phyloP scores from a whole-genome alignment of 2,888 invertebrate species.

The Octodonta nipae region DNA sequence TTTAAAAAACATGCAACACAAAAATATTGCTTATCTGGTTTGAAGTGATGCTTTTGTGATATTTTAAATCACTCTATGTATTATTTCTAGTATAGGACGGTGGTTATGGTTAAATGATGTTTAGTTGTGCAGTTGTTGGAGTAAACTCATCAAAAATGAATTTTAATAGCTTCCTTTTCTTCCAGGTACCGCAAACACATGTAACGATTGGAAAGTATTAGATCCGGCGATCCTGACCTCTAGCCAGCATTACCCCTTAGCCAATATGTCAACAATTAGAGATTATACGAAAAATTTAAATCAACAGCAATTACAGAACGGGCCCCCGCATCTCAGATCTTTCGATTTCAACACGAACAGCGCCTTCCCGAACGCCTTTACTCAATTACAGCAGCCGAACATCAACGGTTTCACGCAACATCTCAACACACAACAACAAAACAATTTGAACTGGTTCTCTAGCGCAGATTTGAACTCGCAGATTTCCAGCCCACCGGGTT shows the following conservation, averaged over 20 bases:
- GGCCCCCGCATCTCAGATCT: slow-evolving; percentile 16
- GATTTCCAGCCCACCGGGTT: slow-evolving; percentile 35
- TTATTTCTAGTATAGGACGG: no score
- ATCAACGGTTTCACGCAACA: no score
- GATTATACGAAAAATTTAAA: slow-evolving; percentile 25
- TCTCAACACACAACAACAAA: slow-evolving; percentile 21
- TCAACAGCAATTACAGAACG: slow-evolving; percentile 27
- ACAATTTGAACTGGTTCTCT: slow-evolving; percentile 30
- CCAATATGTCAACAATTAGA: slow-evolving; percentile 27
- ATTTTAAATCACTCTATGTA: no score
- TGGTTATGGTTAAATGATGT: no score
- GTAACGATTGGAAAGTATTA: slow-evolving; percentile 77
- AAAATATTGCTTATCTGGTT: no score
- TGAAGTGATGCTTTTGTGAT: no score
- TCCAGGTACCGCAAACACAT: slow-evolving; percentile 42
- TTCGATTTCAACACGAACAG: slow-evolving; percentile 25
- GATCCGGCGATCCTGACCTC: slow-evolving; percentile 85
- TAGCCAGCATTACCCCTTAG: slow-evolving; percentile 43
- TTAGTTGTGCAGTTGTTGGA: no score
- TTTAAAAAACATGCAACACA: no score
- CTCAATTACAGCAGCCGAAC: slow-evolving; percentile 28
- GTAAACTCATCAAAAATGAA: no score
- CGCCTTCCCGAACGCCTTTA: slow-evolving; percentile 26
- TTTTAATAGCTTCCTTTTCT: no score
- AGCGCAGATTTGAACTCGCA: slow-evolving; percentile 31